A percentile compares a stretch with the other conserved stretches of the same genome.
phyloP scores from a whole-genome alignment of 2,113 vertebrate genomes.

The Aphyosemion australe region DNA sequence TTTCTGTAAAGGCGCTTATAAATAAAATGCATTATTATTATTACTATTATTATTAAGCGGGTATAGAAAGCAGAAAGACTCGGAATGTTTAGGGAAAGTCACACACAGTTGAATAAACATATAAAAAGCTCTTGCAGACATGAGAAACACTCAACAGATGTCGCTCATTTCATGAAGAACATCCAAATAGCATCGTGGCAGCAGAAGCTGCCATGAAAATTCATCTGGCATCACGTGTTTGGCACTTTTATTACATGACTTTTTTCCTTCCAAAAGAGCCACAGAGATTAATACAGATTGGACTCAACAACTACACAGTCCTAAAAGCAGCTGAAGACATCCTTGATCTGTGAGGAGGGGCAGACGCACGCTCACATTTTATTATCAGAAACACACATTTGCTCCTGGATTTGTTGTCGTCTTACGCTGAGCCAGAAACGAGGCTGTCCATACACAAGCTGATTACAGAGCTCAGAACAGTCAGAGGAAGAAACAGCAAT shows the following conservation, averaged over 20 bases:
- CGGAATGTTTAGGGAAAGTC: no score
- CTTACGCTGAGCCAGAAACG: conserved; percentile 58
- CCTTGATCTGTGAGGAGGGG: conserved; percentile 46
- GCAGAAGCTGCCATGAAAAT: conserved; percentile 34
- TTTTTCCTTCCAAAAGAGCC: conserved; percentile 32
- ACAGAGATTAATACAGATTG: conserved; percentile 57
- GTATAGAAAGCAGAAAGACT: no score
- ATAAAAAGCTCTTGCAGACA: conserved; percentile 5
- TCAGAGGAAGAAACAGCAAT: conserved; percentile 33
- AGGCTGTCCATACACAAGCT: conserved; percentile 69
- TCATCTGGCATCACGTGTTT: conserved; percentile 46
- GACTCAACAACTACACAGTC: conserved; percentile 62
- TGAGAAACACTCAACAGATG: conserved; percentile 25
- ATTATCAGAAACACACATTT: conserved; percentile 54
- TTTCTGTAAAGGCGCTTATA: no score
- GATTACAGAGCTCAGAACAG: conserved; percentile 56
- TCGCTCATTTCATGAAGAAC: conserved; percentile 20
- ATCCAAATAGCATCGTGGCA: conserved; percentile 23
- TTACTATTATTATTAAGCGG: no score
- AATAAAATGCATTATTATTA: no score
- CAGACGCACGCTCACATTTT: conserved; percentile 43
- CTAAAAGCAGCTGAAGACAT: conserved; percentile 50
- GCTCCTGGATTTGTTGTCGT: conserved; percentile 62
- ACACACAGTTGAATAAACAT: background rate
- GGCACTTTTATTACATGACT: conserved; percentile 19